A percentile compares a stretch with the other conserved stretches of the same genome.
Conservation (phyloP, 2,888 invertebrate genomes). For the Apamea monoglypha region DNA sequence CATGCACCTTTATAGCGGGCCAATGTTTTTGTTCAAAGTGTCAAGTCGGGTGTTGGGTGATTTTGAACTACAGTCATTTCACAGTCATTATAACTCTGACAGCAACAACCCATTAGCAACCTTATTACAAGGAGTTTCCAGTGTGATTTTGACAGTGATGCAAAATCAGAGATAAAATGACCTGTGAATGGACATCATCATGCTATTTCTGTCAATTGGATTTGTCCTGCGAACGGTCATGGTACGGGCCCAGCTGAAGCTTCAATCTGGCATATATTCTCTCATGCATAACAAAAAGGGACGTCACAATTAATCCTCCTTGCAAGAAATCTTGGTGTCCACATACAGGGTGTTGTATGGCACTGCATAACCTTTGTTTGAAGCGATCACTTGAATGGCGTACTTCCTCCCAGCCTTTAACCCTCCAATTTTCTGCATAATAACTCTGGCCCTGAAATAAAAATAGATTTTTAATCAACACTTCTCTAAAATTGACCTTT, state of each 20-base stretch:
- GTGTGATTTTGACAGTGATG: not conserved
- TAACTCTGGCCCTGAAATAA: conserved; percentile 80
- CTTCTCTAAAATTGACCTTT: not conserved
- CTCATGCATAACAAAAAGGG: conserved; percentile 48
- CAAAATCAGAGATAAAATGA: not conserved
- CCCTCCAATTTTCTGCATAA: conserved; percentile 81
- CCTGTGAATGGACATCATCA: not conserved
- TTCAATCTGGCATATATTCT: not conserved
- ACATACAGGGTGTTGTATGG: conserved; percentile 83
- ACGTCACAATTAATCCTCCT: conserved; percentile 69
- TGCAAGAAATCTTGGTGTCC: conserved; percentile 83
- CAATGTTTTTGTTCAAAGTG: not conserved
- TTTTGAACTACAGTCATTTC: not conserved
- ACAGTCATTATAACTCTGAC: not conserved
- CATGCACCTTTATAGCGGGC: not conserved
- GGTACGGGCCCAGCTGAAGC: not conserved
- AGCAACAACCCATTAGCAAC: not conserved
- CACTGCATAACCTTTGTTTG: conserved; percentile 79
- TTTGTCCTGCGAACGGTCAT: not conserved
- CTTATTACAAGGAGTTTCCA: not conserved
- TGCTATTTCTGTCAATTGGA: not conserved
- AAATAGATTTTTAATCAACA: not conserved
- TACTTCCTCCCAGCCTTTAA: conserved; percentile 84
- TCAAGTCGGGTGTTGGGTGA: not conserved
- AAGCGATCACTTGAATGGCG: conserved; percentile 84